These are phyloP conservation scores for Palythoa caribaeorum DNA, from an alignment of 92 coral and sea anemone species.

Conservation along the genomic window DNA sequence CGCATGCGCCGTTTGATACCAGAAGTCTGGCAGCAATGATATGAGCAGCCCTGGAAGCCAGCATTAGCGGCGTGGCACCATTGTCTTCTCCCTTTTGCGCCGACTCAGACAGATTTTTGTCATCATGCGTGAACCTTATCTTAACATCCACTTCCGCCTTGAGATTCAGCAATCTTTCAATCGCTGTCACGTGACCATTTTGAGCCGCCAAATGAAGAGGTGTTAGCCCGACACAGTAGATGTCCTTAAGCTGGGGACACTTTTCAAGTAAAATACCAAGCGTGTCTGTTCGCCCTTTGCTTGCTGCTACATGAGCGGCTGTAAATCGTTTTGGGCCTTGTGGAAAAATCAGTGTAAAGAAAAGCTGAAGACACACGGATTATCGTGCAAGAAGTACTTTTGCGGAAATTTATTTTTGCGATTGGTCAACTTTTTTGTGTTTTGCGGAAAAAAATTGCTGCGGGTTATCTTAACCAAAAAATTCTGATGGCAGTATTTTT, in stretches of 20 bases:
- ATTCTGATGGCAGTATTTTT: no score
- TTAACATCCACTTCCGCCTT: slow-evolving; percentile 3
- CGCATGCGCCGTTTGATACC: slow-evolving; percentile 6
- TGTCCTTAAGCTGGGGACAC: background rate
- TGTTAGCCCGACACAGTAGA: slow-evolving; percentile 22
- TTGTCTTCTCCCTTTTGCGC: slow-evolving; percentile 10
- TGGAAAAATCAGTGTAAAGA: background rate
- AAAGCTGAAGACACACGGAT: background rate
- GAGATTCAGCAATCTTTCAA: background rate
- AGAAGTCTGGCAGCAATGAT: slow-evolving; percentile 8
- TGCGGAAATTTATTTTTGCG: no score
- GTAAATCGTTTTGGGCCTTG: background rate
- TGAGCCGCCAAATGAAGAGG: slow-evolving; percentile 26
- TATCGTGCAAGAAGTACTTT: no score
- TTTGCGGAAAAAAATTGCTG: no score
- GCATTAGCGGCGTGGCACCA: slow-evolving; percentile 27
- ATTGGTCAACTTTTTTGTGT: no score
- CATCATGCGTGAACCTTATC: slow-evolving; percentile 3
- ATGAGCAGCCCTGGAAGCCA: slow-evolving; percentile 24
- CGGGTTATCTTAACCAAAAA: no score
- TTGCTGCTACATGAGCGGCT: slow-evolving; percentile 19
- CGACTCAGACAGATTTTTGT: background rate
- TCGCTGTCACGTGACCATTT: slow-evolving; percentile 18
- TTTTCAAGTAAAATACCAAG: background rate
- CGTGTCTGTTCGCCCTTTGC: slow-evolving; percentile 24